Base-by-base conservation (phyloP, 1,140 invertebrate genomes). In the Penaeus indicus region DNA sequence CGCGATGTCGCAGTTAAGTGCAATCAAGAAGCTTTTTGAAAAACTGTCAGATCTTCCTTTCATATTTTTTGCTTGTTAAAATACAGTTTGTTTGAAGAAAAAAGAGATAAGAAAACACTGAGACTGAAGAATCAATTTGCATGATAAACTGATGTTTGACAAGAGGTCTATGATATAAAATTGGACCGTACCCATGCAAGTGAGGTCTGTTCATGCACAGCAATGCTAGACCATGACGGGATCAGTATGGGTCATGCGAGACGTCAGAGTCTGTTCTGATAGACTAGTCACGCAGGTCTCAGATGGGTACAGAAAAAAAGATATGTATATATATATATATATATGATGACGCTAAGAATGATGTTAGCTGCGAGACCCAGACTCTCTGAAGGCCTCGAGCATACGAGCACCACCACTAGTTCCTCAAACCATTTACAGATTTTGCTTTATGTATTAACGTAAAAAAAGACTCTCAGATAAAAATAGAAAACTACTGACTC, bases 181-280 rank as follows among this genome's bases (percentile, higher is more conserved):
- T 54, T 64, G 64, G 61, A 64, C 42, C 62, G 81, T 83, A 83
- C 81, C 81, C 81, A 83, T 83, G 81, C 81, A 83, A 63, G n/a
- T 83, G 81, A 83, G 81, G 81, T 83, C 81, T 83, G 81, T 63
- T 83, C 81, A 83, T 83, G 81, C 81, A 83, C 62, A 83, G 81
- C 81, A 83, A 83, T 67, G 81, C 81, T 83, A 83, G 81, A 83
- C 81, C 81, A 64, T 32, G 62, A 63, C 38, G 60, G 81, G 81
- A 38, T 83, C 42, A 64, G 4, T 42, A 83, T 83, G 81, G 62
- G 25, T 83, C 81, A 83, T 83, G 81, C 81, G 81, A 83, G 81
- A 83, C 62, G 16, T 38, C 22, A 42, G 62, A 62, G 32, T 27
- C 32, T 67, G 62, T 67, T 27, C 32, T 67, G 62, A 64, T 38